Conservation (phyloP, 2,888 invertebrate species). For the Thyatira batis region DNA sequence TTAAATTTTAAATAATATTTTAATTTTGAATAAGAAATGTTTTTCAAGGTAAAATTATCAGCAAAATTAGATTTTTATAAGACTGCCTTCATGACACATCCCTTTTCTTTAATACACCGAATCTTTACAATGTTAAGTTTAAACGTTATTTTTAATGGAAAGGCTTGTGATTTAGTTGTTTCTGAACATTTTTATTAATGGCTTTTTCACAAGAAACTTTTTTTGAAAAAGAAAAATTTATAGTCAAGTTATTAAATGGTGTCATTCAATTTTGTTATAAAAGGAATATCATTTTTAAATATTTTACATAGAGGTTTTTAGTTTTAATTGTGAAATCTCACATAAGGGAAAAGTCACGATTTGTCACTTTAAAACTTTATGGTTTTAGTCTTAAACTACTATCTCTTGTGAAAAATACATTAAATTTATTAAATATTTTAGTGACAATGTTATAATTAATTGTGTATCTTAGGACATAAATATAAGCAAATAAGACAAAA, state of each 20-base stretch:
- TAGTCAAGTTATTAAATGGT: no score
- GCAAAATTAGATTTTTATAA: conserved; percentile 8
- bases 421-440: neutral
- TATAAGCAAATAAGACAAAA: conserved; percentile 37
- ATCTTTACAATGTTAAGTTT: conserved; percentile 61
- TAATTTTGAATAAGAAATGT: no score
- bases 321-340: no score
- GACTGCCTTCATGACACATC: conserved; percentile 33
- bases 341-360: no score
- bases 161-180: conserved; percentile 9
- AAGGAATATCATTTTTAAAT: no score
- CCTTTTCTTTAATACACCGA: conserved; percentile 38
- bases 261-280: no score
- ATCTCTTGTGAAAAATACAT: conserved; percentile 4
- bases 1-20: no score
- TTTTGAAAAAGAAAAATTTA: no score
- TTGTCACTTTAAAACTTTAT: no score
- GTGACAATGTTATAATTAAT: conserved; percentile 8
- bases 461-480: conserved; percentile 39
- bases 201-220: conserved; percentile 13
- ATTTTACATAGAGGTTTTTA: no score
- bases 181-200: conserved; percentile 8
- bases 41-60: no score
- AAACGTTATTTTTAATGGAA: conserved; percentile 24
- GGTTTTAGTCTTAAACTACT: no score